Evolutionary conservation across 2,113 vertebrate species (phyloP).

Genomic region (Pagrus major): DNA sequence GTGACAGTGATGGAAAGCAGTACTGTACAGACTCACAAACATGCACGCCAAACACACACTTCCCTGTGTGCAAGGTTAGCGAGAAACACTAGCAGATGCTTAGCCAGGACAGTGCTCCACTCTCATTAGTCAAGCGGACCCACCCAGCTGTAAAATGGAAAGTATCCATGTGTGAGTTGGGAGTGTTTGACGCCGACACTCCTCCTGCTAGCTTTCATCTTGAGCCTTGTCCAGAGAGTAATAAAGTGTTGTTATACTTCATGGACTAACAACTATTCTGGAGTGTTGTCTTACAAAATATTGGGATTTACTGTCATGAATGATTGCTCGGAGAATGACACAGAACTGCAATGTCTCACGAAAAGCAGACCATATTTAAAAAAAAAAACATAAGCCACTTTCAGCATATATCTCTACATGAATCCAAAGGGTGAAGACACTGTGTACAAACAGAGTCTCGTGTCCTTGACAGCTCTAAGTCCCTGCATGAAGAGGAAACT

Average conservation of each 20-base stretch:
- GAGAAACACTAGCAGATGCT: constrained; percentile 57
- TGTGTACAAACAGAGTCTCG: constrained; percentile 16
- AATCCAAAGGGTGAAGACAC: constrained; percentile 11
- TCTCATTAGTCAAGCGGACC: constrained; percentile 31
- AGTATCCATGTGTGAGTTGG: constrained; percentile 41
- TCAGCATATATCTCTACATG: not conserved
- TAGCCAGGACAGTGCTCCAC: constrained; percentile 29
- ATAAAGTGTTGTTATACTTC: constrained; percentile 38
- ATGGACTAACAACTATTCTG: constrained; percentile 15
- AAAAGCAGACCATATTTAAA: constrained; percentile 1
- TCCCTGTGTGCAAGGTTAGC: constrained; percentile 32
- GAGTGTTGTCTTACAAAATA: constrained; percentile 26
- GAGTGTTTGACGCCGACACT: constrained; percentile 23
- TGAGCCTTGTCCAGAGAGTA: constrained; percentile 18
- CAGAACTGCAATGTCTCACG: not conserved
- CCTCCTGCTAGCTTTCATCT: constrained; percentile 34
- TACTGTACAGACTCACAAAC: constrained; percentile 19
- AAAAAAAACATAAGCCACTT: constrained; percentile 23
- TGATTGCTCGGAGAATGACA: not conserved
- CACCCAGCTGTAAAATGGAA: constrained; percentile 47
- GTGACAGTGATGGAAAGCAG: constrained; percentile 59
- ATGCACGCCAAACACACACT: not conserved
- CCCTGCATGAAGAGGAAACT: constrained; percentile 20
- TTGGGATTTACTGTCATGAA: not conserved
- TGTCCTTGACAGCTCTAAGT: constrained; percentile 54